Base-by-base conservation (phyloP, 2,888 invertebrate species). In the Drosophila histrio region DNA sequence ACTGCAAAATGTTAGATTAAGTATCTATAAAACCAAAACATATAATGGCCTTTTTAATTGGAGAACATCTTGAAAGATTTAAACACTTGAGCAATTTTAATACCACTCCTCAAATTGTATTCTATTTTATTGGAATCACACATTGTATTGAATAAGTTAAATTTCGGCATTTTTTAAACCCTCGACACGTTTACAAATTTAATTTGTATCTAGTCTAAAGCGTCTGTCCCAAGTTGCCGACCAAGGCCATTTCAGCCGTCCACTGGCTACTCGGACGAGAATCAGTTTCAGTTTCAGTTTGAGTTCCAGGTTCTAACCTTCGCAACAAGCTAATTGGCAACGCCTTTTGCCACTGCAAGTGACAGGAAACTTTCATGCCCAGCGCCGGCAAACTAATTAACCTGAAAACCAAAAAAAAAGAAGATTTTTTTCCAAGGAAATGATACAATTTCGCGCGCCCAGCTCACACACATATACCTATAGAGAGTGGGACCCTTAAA, bases 271-370 rank as follows among this genome's bases (percentile, higher is more conserved):
- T 46, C 21, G 15, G 52, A 44, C 46, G 34, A 38, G 59, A 43
- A 19, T 59, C 47, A 43, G 32, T 41, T 50, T 50, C 57, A 17
- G 26, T 34, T 52, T 26, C 26, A 34, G 28, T 24, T 39, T 22
- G 34, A 39, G 49, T 15, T 30, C 11, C 36, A 13, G 66, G 9
- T 68, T 58, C 32, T 56, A 67, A 60, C 72, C 52, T 56, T 69
- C 70, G 41, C 17, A 47, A 49, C 44, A 28, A 76, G 65, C 81
- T 84, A 84, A 87, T 82, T 82, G 87, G 81, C 81, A 84, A 68
- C 81, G 87, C 87, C 79, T 80, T 86, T 72, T 74, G 75, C 78
- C 67, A 72, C 87, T 87, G 81, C 68, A 86, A 81, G 87, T 83
- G 81, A 83, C 87, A 86, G 80, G 72, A 86, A 81, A 80, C 84